Conservation (phyloP, 2,888 invertebrate species). For the Pseudeuparius sepicola region DNA sequence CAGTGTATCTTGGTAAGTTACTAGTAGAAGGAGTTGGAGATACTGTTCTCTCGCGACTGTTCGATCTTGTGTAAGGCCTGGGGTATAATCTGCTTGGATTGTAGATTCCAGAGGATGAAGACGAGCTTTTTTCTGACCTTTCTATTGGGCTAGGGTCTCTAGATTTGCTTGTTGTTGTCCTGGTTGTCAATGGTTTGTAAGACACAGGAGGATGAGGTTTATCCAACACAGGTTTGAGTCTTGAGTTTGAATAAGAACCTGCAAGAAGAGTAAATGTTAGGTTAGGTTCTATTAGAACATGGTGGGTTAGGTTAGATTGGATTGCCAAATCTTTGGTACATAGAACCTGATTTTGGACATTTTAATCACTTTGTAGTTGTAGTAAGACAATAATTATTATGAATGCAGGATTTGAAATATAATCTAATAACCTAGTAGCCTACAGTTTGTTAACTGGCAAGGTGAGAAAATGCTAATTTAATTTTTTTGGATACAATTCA, state of each 20-base stretch:
- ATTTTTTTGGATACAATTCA: too few relatives aligned
- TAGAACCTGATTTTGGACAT: too few relatives aligned
- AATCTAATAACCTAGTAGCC: too few relatives aligned
- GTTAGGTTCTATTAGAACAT: too few relatives aligned
- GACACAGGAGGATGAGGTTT: conserved; percentile 41
- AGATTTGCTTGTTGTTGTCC: conserved; percentile 32
- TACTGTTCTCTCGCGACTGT: conserved; percentile 34
- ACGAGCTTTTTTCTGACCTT: conserved; percentile 38
- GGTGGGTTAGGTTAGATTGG: too few relatives aligned
- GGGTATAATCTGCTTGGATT: conserved; percentile 43
- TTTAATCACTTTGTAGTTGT: too few relatives aligned
- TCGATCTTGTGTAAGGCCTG: conserved; percentile 33
- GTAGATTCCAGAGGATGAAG: conserved; percentile 40
- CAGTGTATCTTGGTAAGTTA: conserved; percentile 29
- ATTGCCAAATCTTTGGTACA: too few relatives aligned
- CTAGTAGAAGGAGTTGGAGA: conserved; percentile 28
- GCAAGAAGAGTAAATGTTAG: too few relatives aligned
- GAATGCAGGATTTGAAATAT: too few relatives aligned
- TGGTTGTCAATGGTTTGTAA: conserved; percentile 38
- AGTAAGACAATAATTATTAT: too few relatives aligned
- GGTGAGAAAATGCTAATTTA: too few relatives aligned
- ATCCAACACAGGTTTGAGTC: conserved; percentile 29
- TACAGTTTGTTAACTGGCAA: too few relatives aligned
- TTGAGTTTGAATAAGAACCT: conserved; percentile 18
- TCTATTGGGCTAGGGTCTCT: conserved; percentile 49